Evolutionary conservation across 2,888 invertebrate species (phyloP).

Genomic region (Drosophila hawaiiensis): DNA sequence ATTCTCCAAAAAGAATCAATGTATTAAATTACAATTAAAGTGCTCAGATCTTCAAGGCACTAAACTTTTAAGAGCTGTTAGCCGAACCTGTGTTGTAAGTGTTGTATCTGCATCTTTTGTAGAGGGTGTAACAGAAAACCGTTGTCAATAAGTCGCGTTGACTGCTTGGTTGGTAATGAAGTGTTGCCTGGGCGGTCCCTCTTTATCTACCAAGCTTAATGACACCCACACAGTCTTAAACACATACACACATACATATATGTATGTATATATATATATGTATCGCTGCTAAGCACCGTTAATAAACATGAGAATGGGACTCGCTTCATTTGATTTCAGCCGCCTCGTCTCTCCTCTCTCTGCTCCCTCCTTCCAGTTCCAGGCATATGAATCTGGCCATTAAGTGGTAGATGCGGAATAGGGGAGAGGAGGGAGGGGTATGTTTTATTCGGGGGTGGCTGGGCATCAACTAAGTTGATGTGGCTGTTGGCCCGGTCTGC

Average conservation of each 20-base stretch:
- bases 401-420: conserved; percentile 25
- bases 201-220: conserved; percentile 74
- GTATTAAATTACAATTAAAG: not conserved
- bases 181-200: conserved; percentile 59
- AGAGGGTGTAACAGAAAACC: conserved; percentile 41
- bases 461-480: conserved; percentile 60
- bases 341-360: conserved; percentile 20
- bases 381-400: conserved; percentile 51
- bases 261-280: conserved; percentile 15
- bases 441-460: conserved; percentile 51
- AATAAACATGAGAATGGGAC: conserved; percentile 77
- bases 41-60: not conserved
- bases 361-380: conserved; percentile 12
- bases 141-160: conserved; percentile 59
- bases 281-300: conserved; percentile 68
- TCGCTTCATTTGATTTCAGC: conserved; percentile 77
- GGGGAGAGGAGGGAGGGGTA: not conserved
- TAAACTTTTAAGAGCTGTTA: conserved; percentile 4
- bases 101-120: not conserved
- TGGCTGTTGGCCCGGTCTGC: conserved; percentile 37
- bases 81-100: not conserved
- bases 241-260: conserved; percentile 16
- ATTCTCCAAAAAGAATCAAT: not conserved
- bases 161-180: conserved; percentile 43
- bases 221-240: conserved; percentile 67